Conservation (phyloP, 2,888 invertebrate species). For the Boloria selene region DNA sequence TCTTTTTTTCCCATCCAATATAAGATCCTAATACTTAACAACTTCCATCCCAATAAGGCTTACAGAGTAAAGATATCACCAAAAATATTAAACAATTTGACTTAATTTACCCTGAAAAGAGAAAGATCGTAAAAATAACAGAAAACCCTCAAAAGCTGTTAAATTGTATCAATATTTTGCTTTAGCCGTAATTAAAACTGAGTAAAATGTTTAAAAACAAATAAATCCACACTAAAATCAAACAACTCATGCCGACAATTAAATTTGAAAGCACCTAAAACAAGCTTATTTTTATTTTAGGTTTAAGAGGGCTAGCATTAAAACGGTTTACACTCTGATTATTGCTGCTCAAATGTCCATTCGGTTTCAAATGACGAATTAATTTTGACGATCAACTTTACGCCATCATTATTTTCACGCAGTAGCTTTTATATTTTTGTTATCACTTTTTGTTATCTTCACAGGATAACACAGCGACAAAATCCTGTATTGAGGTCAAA, state of each 20-base stretch:
- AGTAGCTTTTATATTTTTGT: constrained; percentile 59
- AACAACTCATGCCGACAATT: neutral
- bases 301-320: constrained; percentile 59
- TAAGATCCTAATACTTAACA: too few species aligned
- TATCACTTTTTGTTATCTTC: constrained; percentile 14
- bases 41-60: too few species aligned
- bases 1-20: too few species aligned
- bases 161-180: neutral
- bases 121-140: too few species aligned
- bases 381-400: constrained; percentile 68
- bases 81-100: too few species aligned
- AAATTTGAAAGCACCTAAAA: constrained; percentile 27
- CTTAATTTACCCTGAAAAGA: too few species aligned
- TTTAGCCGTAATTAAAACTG: neutral
- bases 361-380: constrained; percentile 64
- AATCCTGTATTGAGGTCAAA: constrained; percentile 14
- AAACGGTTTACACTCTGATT: constrained; percentile 69
- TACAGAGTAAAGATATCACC: too few species aligned
- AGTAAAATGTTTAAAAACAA: neutral
- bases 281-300: constrained; percentile 39
- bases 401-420: constrained; percentile 61
- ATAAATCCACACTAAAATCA: constrained; percentile 4
- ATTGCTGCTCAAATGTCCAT: constrained; percentile 63
- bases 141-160: neutral
- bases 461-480: constrained; percentile 16